Conservation (phyloP, 2,113 vertebrate species). For the Cephalopterus ornatus region DNA sequence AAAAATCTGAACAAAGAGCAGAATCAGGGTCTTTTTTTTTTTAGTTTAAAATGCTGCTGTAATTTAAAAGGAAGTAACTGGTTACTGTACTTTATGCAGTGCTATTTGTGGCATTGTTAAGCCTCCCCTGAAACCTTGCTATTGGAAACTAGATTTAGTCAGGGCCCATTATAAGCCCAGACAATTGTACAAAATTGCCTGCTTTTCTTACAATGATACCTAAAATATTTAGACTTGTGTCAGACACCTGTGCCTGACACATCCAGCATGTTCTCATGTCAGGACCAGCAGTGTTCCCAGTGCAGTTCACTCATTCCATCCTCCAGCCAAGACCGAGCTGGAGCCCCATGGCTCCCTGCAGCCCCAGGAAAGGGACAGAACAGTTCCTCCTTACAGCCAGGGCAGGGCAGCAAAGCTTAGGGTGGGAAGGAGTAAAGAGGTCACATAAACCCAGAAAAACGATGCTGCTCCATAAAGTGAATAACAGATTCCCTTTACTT, state of each 20-base stretch:
- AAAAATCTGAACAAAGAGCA: background rate
- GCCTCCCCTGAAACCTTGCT: background rate
- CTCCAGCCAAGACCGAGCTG: accelerated
- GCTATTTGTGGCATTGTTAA: constrained; percentile 39
- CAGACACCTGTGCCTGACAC: background rate
- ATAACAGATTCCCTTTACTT: background rate
- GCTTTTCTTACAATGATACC: background rate
- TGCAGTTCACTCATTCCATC: background rate
- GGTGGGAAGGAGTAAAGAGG: background rate
- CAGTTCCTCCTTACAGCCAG: background rate
- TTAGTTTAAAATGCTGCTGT: background rate
- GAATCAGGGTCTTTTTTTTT: background rate
- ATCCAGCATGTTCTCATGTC: accelerated
- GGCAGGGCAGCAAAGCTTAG: background rate
- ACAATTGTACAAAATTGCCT: constrained; percentile 1
- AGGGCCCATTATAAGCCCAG: background rate
- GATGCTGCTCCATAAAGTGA: background rate
- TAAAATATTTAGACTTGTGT: background rate
- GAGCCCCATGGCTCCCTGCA: background rate
- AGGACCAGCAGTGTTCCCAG: background rate
- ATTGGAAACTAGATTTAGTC: constrained; percentile 8
- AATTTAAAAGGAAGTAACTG: constrained; percentile 11
- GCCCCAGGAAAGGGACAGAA: background rate
- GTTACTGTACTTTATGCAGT: background rate
- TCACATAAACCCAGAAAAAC: background rate